Percentiles rank a stretch among this genome's conserved stretches.
These are phyloP conservation scores for Labeo rohita DNA, from an alignment of 2,113 vertebrate species.

Conservation along the genomic window DNA sequence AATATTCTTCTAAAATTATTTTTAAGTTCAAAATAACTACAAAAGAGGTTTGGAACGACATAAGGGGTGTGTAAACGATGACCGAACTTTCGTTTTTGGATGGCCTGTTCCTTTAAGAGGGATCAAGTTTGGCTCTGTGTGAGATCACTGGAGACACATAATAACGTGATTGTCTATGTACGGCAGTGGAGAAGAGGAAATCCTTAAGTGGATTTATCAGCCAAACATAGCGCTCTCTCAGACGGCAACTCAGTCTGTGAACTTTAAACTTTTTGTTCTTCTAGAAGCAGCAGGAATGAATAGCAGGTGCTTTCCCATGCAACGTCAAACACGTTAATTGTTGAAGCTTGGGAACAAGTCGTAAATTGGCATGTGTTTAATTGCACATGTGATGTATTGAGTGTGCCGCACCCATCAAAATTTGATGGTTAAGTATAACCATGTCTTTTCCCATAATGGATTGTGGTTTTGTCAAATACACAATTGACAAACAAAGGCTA, in stretches of 20 bases:
- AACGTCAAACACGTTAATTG: background rate
- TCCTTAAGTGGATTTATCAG: conserved; percentile 53
- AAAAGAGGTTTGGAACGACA: background rate
- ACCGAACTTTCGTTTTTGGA: too few species aligned
- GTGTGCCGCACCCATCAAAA: background rate
- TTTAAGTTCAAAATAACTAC: background rate
- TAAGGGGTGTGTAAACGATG: too few species aligned
- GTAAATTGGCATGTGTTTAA: background rate
- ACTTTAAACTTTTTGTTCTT: conserved; percentile 11
- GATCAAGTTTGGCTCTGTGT: conserved; percentile 24
- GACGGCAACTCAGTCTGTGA: conserved; percentile 10
- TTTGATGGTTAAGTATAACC: background rate
- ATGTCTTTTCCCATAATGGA: background rate
- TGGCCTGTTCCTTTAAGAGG: background rate
- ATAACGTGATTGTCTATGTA: conserved; percentile 37
- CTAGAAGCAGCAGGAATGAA: background rate
- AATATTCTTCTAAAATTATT: too few species aligned
- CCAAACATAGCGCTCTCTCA: conserved; percentile 33
- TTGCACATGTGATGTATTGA: background rate
- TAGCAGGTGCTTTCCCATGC: conserved; percentile 8
- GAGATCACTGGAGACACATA: conserved; percentile 26
- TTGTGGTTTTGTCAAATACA: background rate
- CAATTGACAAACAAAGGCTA: background rate
- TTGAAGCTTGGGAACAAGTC: background rate
- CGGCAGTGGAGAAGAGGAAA: conserved; percentile 38